Conservation (phyloP, 2,797 vertebrate species). For the Paratrypauchen microcephalus region DNA sequence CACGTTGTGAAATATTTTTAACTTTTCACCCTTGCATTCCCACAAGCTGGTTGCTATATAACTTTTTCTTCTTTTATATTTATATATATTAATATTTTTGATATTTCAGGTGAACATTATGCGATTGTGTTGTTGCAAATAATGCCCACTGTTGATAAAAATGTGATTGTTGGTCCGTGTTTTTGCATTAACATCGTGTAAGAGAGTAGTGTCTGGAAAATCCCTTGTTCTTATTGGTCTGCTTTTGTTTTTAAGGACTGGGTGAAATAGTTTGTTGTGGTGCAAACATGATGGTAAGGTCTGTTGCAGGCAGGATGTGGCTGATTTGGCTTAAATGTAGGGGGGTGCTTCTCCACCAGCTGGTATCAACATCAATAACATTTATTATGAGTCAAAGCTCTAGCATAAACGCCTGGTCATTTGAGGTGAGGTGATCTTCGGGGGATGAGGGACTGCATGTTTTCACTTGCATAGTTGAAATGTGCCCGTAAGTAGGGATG, state of each 20-base stretch:
- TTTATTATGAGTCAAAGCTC: too few species aligned
- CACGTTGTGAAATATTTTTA: too few species aligned
- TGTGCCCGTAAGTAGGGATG: too few species aligned
- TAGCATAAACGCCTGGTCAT: too few species aligned
- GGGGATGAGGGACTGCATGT: neutral
- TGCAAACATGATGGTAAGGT: neutral
- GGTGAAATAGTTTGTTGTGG: neutral
- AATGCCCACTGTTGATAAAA: neutral
- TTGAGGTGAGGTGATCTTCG: neutral
- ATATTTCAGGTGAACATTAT: too few species aligned
- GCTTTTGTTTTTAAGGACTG: neutral
- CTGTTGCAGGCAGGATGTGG: constrained; percentile 25
- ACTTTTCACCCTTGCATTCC: too few species aligned
- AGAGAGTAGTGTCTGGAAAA: neutral
- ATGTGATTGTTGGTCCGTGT: constrained; percentile 5
- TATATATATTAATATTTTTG: too few species aligned
- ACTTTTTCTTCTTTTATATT: too few species aligned
- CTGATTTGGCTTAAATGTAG: neutral
- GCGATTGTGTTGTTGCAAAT: neutral
- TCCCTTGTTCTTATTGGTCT: neutral
- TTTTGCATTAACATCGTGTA: constrained; percentile 2
- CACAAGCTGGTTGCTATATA: too few species aligned
- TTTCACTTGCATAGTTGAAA: neutral
- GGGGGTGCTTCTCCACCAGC: neutral
- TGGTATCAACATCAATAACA: constrained; percentile 2